Evolutionary conservation across 2,797 vertebrate genomes (phyloP).

Genomic region (Ctenopoma kingsleyae): DNA sequence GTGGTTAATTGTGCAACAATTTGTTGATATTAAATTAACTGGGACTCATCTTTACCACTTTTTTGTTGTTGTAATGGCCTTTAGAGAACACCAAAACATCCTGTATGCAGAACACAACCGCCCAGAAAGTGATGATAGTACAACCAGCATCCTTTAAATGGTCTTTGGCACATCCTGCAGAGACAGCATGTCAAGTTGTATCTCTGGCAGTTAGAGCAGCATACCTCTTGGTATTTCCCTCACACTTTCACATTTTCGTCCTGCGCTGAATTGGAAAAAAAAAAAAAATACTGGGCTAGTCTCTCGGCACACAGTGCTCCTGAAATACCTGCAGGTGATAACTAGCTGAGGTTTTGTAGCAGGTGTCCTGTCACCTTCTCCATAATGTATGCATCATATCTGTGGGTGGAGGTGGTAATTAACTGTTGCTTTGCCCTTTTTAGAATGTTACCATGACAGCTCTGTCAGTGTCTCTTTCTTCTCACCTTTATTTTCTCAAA

Average conservation of each 20-base stretch:
- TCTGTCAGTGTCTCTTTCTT: constrained; percentile 45
- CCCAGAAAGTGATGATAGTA: constrained; percentile 22
- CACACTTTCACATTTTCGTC: constrained; percentile 57
- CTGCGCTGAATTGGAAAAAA: constrained; percentile 17
- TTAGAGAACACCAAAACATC: constrained; percentile 2
- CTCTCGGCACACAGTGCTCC: constrained; percentile 48
- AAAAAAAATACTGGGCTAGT: constrained; percentile 42
- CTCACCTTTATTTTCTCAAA: constrained; percentile 56
- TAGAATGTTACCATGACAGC: constrained; percentile 78
- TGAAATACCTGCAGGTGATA: constrained; percentile 78
- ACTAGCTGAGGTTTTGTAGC: constrained; percentile 71
- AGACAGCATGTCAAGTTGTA: constrained; percentile 26
- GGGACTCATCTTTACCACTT: constrained; percentile 15
- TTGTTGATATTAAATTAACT: constrained; percentile 21
- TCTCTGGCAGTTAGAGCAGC: constrained; percentile 41
- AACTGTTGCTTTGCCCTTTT: constrained; percentile 79
- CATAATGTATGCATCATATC: constrained; percentile 68
- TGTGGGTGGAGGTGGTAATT: constrained; percentile 82
- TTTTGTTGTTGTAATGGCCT: constrained; percentile 21
- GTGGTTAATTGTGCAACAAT: background rate
- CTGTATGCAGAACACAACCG: background rate
- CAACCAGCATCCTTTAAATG: constrained; percentile 32
- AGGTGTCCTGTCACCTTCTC: constrained; percentile 77
- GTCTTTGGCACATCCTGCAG: constrained; percentile 39
- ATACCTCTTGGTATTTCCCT: constrained; percentile 66